These are phyloP conservation scores for Molossus molossus DNA, from an alignment of 2,797 vertebrate genomes.

Conservation along the genomic window DNA sequence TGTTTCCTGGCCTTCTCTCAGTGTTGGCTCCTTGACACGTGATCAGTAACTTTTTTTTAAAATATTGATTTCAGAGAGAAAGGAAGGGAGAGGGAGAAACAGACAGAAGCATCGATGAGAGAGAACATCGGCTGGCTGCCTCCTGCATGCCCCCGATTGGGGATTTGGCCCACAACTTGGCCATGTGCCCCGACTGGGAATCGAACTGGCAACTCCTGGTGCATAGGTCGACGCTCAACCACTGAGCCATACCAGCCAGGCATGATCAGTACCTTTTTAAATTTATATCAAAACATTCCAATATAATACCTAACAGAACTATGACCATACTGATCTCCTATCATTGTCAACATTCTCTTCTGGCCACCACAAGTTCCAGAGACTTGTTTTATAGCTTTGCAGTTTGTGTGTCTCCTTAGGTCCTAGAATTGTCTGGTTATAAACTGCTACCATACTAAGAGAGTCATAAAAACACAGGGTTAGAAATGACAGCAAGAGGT, in stretches of 20 bases:
- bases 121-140: no score
- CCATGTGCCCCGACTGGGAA: no score
- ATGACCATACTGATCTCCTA: background rate
- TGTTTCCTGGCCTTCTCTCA: background rate
- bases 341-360: slow-evolving; percentile 20
- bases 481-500: slow-evolving; percentile 66
- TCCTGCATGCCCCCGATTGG: no score
- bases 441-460: slow-evolving; percentile 51
- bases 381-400: slow-evolving; percentile 27
- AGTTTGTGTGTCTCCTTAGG: slow-evolving; percentile 21
- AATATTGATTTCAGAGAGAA: no score
- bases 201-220: no score
- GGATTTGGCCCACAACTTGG: no score
- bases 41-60: background rate
- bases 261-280: background rate
- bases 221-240: no score
- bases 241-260: no score
- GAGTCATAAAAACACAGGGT: slow-evolving; percentile 70
- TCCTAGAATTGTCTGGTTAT: slow-evolving; percentile 57
- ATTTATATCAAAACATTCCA: background rate
- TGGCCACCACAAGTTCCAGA: background rate
- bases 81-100: no score
- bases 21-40: background rate
- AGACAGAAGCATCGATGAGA: no score
- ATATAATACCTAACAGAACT: slow-evolving; percentile 31